Conservation (phyloP, 2,888 invertebrate genomes). For the Phaonia tiefii region DNA sequence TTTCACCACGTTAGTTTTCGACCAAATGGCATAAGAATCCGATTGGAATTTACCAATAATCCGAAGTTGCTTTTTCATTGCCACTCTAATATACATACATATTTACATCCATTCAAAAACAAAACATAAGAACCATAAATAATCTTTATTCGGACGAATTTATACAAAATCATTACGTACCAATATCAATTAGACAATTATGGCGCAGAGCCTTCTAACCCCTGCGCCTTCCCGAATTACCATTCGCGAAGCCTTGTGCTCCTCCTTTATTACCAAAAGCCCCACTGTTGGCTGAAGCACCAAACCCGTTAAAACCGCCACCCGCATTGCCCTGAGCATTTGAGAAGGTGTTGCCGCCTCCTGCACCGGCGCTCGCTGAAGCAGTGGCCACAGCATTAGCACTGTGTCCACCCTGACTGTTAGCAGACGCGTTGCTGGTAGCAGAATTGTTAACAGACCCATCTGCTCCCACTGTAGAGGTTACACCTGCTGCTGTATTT, state of each 20-base stretch:
- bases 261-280: conserved; percentile 67
- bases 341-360: conserved; percentile 57
- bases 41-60: too few species aligned
- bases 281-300: conserved; percentile 67
- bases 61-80: too few species aligned
- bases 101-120: too few species aligned
- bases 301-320: conserved; percentile 53
- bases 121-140: too few species aligned
- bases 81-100: too few species aligned
- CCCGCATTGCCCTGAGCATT: conserved; percentile 56
- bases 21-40: too few species aligned
- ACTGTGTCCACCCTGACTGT: conserved; percentile 70
- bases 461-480: conserved; percentile 71
- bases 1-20: too few species aligned
- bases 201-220: too few species aligned
- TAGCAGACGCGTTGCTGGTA: conserved; percentile 74
- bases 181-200: too few species aligned
- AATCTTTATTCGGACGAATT: too few species aligned
- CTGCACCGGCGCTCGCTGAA: conserved; percentile 66
- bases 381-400: conserved; percentile 73
- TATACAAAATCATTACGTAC: too few species aligned
- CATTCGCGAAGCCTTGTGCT: conserved; percentile 40
- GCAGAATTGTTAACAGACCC: conserved; percentile 75
- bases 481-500: conserved; percentile 73
- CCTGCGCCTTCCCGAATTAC: conserved; percentile 28